Evolutionary conservation across 2,797 vertebrate genomes (phyloP), one percentile per base, ranked within the genome.

Genomic region (Anabacerthia variegaticeps): DNA sequence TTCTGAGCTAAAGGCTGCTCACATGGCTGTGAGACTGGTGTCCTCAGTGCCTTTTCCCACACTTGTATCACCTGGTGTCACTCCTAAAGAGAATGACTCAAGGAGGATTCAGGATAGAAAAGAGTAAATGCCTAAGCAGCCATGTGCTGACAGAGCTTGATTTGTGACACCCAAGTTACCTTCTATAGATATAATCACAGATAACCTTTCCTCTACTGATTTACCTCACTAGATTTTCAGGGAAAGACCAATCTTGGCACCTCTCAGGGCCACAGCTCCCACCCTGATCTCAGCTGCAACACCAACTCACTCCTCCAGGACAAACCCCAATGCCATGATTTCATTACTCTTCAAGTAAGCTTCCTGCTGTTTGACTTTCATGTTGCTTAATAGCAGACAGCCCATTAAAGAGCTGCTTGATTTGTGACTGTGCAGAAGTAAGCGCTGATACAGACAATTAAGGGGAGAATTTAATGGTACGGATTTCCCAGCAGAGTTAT

Each of bases 401-500:
- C 56, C 59, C 44, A 10, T 49, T 63, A 63, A 79, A 44, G 43
- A 82, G 52, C 75, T 77, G 73, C 61, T 78, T 85, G 81, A 92
- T 88, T 74, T 80, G 89, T 77, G 85, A 52, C 65, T 23, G 63
- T 49, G 72, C 75, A 76, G 88, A 37, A 77, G 55, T 2, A 37
- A 95, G 68, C 2, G 12, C 85, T 52, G 82, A 89, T 78, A 61
- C 68, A 80, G 89, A 26, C 79, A 90, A 71, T 88, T 85, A 92
- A 89, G 61, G 41, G 78, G 34, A 34, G 61, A 27, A 77, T 81
- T 83, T 88, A 89, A 89, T 49, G 66, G 79, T 51, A 30, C 62
- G 72, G 82, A 84, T 96, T 95, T 95, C 91, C 85, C 79, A 54
- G 89, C 68, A 83, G 92, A 88, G 89, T 24, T 85, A 86, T 85